phyloP scores from a whole-genome alignment of 2,888 invertebrate species.

The Fissipunctia ypsillon region DNA sequence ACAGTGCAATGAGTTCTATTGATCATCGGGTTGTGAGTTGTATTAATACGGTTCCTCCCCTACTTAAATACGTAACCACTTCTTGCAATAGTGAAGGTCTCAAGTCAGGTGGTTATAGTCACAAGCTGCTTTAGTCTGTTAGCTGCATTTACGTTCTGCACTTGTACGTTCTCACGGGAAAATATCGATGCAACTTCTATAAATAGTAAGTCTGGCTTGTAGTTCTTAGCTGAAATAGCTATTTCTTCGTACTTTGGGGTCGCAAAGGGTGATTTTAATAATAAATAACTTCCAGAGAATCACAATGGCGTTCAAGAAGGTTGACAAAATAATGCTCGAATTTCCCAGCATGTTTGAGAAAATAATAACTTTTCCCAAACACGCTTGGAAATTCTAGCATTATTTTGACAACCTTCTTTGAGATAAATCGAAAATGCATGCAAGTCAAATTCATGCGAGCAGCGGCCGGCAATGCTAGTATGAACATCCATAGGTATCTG shows the following conservation, averaged over 20 bases:
- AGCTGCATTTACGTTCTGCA: conserved; percentile 8
- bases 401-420: no score
- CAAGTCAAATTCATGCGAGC: no score
- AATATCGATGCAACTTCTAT: conserved; percentile 16
- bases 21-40: not conserved
- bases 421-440: no score
- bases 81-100: not conserved
- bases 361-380: no score
- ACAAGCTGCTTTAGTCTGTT: not conserved
- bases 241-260: not conserved
- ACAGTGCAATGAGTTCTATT: no score
- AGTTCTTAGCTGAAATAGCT: not conserved
- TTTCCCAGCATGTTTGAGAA: no score
- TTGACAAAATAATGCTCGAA: no score
- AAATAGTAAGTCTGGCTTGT: not conserved
- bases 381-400: no score
- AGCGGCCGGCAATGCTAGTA: no score
- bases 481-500: no score
- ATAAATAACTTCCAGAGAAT: not conserved
- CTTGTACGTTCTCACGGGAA: conserved; percentile 35
- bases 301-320: no score
- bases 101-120: conserved; percentile 13
- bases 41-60: not conserved
- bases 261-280: not conserved
- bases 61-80: not conserved